Evolutionary conservation across 2,888 invertebrate genomes (phyloP).

Genomic region (Thymelicus lineola): DNA sequence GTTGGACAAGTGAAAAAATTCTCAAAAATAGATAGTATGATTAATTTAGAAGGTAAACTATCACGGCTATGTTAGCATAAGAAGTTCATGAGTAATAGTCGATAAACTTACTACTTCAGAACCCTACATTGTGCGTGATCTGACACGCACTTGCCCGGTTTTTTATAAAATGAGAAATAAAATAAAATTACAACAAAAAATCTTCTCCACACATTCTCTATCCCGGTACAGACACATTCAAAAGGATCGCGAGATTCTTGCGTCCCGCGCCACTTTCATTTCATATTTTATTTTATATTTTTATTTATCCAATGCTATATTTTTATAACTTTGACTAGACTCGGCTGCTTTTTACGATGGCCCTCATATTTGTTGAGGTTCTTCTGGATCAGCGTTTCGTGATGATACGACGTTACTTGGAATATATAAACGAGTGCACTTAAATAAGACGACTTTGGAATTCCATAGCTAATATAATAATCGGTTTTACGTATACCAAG

Average conservation of each 20-base stretch:
- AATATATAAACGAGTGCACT: constrained; percentile 13
- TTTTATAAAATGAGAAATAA: too few species aligned
- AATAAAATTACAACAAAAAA: neutral
- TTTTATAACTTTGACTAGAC: constrained; percentile 77
- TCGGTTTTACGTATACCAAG: neutral
- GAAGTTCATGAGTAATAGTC: too few species aligned
- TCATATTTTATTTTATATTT: constrained; percentile 83
- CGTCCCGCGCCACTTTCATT: constrained; percentile 81
- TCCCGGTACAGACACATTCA: constrained; percentile 72
- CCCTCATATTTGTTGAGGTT: constrained; percentile 43
- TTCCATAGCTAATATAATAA: neutral
- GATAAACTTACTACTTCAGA: too few species aligned
- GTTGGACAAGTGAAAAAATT: too few species aligned
- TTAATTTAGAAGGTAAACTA: too few species aligned
- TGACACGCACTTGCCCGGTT: too few species aligned
- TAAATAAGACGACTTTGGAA: constrained; percentile 5
- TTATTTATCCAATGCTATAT: constrained; percentile 76
- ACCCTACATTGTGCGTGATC: too few species aligned
- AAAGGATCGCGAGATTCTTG: constrained; percentile 81
- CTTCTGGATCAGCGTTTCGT: constrained; percentile 58
- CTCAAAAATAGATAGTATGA: too few species aligned
- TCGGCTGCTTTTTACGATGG: constrained; percentile 66
- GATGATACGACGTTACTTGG: constrained; percentile 44
- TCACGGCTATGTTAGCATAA: too few species aligned
- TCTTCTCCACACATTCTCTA: constrained; percentile 51